These are phyloP conservation scores for Centrocercus urophasianus DNA, from an alignment of 2,113 vertebrate species.

Conservation along the genomic window DNA sequence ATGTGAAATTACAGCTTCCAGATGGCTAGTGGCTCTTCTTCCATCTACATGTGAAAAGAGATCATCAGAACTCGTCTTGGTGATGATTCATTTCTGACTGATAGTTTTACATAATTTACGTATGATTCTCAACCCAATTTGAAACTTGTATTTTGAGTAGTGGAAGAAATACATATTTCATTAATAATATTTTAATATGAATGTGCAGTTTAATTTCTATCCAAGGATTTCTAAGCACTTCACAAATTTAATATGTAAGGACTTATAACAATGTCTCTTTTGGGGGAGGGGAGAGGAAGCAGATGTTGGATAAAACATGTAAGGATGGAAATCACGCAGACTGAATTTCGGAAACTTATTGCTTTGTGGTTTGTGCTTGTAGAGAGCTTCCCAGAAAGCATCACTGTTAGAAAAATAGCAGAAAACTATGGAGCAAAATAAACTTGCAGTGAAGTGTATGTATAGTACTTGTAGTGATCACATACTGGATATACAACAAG, in stretches of 20 bases:
- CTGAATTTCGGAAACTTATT: neutral
- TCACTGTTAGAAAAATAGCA: neutral
- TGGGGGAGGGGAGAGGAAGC: too few relatives aligned
- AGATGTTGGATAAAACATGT: neutral
- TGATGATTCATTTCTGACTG: conserved; percentile 44
- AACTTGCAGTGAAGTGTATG: neutral
- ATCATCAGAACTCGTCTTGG: conserved; percentile 50
- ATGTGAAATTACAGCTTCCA: conserved; percentile 34
- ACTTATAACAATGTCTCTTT: rapidly evolving
- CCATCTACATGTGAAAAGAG: conserved; percentile 31
- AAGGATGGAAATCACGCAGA: neutral
- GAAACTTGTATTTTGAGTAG: neutral
- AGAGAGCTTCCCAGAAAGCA: neutral
- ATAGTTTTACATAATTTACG: conserved; percentile 33
- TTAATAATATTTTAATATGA: neutral
- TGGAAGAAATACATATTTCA: neutral
- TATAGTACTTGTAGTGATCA: neutral
- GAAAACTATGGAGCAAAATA: neutral
- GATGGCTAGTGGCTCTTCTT: conserved; percentile 30
- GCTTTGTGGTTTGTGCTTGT: neutral
- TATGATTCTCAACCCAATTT: neutral
- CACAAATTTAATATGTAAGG: neutral
- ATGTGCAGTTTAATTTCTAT: neutral
- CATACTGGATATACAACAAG: too few relatives aligned
- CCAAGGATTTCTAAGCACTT: neutral